Percentiles rank a stretch among this genome's conserved stretches.
phyloP scores from a whole-genome alignment of 1,140 invertebrate species.

The Meteorus sp. region DNA sequence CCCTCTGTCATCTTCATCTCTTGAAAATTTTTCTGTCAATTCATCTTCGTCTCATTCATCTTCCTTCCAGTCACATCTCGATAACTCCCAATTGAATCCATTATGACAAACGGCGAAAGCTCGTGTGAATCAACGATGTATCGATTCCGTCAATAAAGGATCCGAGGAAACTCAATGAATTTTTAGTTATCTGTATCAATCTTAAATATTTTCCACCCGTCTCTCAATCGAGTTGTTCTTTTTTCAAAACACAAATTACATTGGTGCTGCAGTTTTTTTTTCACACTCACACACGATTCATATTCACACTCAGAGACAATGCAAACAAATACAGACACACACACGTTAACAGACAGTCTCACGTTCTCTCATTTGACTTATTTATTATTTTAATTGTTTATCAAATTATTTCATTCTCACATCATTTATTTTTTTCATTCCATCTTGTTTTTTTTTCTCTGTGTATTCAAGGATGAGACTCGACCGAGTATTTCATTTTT shows the following conservation, averaged over 20 bases:
- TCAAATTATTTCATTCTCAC: slow-evolving; percentile 9
- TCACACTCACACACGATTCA: no score
- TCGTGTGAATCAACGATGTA: not conserved
- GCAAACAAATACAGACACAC: no score
- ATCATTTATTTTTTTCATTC: slow-evolving; percentile 8
- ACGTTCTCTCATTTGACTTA: no score
- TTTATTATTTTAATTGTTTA: no score
- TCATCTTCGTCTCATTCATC: not conserved
- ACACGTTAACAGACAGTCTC: no score
- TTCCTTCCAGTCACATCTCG: not conserved
- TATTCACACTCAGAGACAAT: no score
- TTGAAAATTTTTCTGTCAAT: not conserved
- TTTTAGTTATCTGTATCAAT: no score
- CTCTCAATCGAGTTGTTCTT: no score
- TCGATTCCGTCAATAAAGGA: not conserved
- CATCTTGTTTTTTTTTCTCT: not conserved
- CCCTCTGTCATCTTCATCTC: not conserved
- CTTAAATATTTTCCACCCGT: no score
- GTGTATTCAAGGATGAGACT: slow-evolving; percentile 18
- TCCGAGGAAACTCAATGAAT: not conserved
- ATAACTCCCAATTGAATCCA: not conserved
- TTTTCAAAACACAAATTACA: no score
- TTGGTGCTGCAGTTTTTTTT: no score
- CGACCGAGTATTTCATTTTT: slow-evolving; percentile 15
- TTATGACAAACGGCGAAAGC: not conserved